Percentiles rank a stretch among this genome's conserved stretches.
Conservation (phyloP, 53 echinoderm and acorn worm genomes). For the Astropecten irregularis region DNA sequence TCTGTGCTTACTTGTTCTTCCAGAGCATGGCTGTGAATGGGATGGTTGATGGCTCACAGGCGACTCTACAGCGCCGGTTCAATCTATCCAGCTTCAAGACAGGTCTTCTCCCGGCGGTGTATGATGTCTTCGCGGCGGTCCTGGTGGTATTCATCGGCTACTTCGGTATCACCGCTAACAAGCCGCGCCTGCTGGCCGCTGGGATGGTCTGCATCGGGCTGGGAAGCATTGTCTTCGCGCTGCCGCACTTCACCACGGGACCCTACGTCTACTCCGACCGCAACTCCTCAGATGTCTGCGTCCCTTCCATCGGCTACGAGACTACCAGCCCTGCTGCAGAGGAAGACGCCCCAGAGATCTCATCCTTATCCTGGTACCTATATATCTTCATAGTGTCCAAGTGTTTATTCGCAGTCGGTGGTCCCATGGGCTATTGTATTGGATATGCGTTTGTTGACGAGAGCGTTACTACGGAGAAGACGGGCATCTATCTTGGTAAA, state of each 20-base stretch:
- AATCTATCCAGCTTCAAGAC: conserved; percentile 58
- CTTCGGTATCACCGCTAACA: conserved; percentile 51
- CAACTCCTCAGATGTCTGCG: neutral
- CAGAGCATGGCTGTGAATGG: conserved; percentile 62
- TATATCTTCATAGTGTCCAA: conserved; percentile 56
- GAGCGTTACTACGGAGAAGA: conserved; percentile 40
- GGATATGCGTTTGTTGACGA: conserved; percentile 67
- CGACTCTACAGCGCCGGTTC: conserved; percentile 62
- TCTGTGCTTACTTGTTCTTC: conserved; percentile 40
- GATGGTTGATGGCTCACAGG: conserved; percentile 34
- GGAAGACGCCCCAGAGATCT: neutral
- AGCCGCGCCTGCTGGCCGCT: conserved; percentile 22
- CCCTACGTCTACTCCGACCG: conserved; percentile 7
- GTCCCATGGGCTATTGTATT: conserved; percentile 33
- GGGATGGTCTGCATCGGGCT: conserved; percentile 37
- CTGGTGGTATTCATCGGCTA: conserved; percentile 46
- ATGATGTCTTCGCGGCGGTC: conserved; percentile 55
- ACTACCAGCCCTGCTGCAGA: neutral
- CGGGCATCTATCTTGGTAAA: conserved; percentile 61
- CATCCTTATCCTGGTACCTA: conserved; percentile 50
- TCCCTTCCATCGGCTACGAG: neutral
- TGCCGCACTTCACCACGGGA: conserved; percentile 57
- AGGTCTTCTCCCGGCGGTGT: conserved; percentile 49
- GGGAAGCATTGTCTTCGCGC: conserved; percentile 29
- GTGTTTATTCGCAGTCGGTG: conserved; percentile 43